phyloP scores from a whole-genome alignment of 2,113 vertebrate genomes.

The Synodontis membranacea region DNA sequence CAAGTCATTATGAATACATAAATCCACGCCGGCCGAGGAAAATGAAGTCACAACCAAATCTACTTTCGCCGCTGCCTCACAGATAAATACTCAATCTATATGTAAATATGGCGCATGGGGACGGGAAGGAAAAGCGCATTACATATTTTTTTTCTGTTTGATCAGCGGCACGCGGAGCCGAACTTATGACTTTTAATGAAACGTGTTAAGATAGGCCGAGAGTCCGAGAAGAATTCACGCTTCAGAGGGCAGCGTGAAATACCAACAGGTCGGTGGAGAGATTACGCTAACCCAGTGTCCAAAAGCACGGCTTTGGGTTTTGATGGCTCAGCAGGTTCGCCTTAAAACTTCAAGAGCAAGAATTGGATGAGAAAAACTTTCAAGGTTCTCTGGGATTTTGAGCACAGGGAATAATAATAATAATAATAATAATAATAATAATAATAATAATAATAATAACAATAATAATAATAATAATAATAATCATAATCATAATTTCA shows the following conservation, averaged over 20 bases:
- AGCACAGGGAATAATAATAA: not conserved
- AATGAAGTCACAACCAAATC: slow-evolving; percentile 66
- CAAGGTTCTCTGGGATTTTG: slow-evolving; percentile 9
- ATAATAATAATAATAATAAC: not conserved
- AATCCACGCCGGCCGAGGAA: slow-evolving; percentile 73
- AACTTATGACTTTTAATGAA: slow-evolving; percentile 78
- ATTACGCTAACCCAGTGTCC: slow-evolving; percentile 57
- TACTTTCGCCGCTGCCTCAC: slow-evolving; percentile 63
- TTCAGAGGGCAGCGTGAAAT: slow-evolving; percentile 65
- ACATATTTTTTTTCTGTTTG: slow-evolving; percentile 63
- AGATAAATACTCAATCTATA: slow-evolving; percentile 83
- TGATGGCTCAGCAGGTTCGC: slow-evolving; percentile 67
- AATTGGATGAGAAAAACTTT: slow-evolving; percentile 54
- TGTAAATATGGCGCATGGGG: slow-evolving; percentile 73
- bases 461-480: too few species aligned
- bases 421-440: not conserved
- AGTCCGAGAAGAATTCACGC: slow-evolving; percentile 57
- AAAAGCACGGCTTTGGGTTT: slow-evolving; percentile 67
- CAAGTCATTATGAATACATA: slow-evolving; percentile 75
- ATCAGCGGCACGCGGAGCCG: slow-evolving; percentile 69
- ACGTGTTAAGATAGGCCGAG: slow-evolving; percentile 64
- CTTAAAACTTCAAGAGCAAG: slow-evolving; percentile 37
- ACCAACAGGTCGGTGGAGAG: slow-evolving; percentile 66
- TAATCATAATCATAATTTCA: too few species aligned
- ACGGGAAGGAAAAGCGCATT: slow-evolving; percentile 69